phyloP scores from a whole-genome alignment of 2,797 vertebrate genomes.

The Enoplosus armatus region DNA sequence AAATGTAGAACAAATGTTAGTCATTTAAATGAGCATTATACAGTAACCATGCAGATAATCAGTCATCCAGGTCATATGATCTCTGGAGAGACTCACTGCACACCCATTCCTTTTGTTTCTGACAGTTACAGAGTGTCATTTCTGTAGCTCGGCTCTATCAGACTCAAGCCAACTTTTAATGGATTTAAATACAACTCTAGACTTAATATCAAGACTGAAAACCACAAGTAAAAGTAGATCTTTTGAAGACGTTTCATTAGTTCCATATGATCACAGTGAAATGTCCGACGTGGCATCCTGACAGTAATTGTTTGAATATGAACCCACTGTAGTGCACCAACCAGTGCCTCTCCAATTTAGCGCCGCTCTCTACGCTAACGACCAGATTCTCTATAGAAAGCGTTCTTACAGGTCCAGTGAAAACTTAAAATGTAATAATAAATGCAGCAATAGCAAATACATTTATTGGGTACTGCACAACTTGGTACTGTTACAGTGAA shows the following conservation, averaged over 20 bases:
- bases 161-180: neutral
- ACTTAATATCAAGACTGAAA: constrained; percentile 8
- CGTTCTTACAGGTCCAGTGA: neutral
- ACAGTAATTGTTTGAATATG: neutral
- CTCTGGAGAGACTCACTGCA: constrained; percentile 7
- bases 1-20: constrained; percentile 54
- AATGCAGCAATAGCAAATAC: too few relatives aligned
- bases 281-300: neutral
- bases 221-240: neutral
- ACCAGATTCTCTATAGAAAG: neutral
- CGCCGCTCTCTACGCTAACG: too few relatives aligned
- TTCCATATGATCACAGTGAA: neutral
- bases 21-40: constrained; percentile 33
- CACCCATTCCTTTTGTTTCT: neutral
- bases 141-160: neutral
- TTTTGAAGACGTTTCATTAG: neutral
- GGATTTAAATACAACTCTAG: neutral
- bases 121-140: neutral
- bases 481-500: too few relatives aligned
- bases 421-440: neutral
- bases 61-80: constrained; percentile 57
- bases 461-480: too few relatives aligned
- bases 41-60: constrained; percentile 13
- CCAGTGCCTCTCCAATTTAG: neutral
- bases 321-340: neutral